Percentiles rank a stretch among this genome's conserved stretches.
Conservation (phyloP, 1,140 invertebrate species). For the Pseudomyrmex flavicornis region DNA sequence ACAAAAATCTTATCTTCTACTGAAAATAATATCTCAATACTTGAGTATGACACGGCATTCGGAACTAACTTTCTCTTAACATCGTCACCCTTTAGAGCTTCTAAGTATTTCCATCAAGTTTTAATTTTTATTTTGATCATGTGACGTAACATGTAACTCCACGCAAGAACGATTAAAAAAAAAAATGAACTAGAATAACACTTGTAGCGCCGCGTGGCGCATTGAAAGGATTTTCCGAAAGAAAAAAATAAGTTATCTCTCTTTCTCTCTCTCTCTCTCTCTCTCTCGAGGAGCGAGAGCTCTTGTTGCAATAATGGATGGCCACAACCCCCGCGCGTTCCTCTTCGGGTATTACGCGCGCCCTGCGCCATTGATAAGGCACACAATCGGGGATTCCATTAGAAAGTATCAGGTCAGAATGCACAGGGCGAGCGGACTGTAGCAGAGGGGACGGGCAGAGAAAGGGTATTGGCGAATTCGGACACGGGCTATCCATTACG, state of each 20-base stretch:
- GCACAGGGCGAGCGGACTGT: conserved; percentile 40
- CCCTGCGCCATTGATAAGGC: conserved; percentile 73
- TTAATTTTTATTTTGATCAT: too few relatives aligned
- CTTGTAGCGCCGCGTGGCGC: too few relatives aligned
- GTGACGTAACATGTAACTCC: too few relatives aligned
- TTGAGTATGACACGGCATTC: too few relatives aligned
- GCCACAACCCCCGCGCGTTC: conserved; percentile 12
- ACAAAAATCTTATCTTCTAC: too few relatives aligned
- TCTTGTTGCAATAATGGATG: conserved; percentile 67
- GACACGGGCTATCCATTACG: conserved; percentile 81
- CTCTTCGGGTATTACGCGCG: conserved; percentile 58
- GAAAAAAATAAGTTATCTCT: conserved; percentile 77
- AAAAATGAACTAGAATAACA: too few relatives aligned
- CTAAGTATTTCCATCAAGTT: too few relatives aligned
- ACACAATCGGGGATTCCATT: conserved; percentile 79
- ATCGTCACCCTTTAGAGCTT: too few relatives aligned
- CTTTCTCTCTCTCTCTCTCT: conserved; percentile 3
- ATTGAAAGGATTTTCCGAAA: neutral
- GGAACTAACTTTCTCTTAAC: too few relatives aligned
- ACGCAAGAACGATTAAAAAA: too few relatives aligned
- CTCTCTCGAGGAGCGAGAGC: conserved; percentile 29
- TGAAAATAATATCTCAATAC: too few relatives aligned
- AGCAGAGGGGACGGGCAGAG: conserved; percentile 19
- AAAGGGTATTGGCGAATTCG: conserved; percentile 73
- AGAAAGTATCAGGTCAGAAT: conserved; percentile 74